Evolutionary conservation across 2,888 invertebrate genomes (phyloP), one percentile per base, ranked within the genome.

Genomic region (Leptinotarsa peninsularis): DNA sequence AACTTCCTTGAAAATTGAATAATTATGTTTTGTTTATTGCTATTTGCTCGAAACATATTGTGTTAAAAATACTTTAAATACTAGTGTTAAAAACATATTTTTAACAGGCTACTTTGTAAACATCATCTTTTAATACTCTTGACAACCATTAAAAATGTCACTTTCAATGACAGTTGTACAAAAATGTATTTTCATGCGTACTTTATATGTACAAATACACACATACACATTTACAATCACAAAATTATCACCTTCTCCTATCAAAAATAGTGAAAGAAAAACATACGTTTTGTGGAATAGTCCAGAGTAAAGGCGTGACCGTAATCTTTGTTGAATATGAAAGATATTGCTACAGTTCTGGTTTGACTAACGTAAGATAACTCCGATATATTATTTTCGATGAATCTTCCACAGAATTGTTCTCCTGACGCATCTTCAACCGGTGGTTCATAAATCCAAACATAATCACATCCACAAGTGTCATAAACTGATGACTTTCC

Each of bases 391-490:
- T 81, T 82, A 75, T 79, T 85, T 56, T 82, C 75, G 13, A 83
- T 71, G 71, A 84, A 84, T 49, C 86, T 85, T 10, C 92, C 92
- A 82, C 93, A 93, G 82, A 91, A 92, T 73, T 91, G 91, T 79
- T 91, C 90, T 0, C 91, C 91, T 2, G 92, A 91, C 15, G 90
- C 89, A 49, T 90, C 90, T 79, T 92, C 92, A 81, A 91, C 92
- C 0, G 92, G 91, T 4, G 92, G 92, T 83, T 93, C 93, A 70
- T 91, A 91, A 74, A 93, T 90, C 89, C 92, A 91, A 23, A 93
- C 90, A 81, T 92, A 91, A 83, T 93, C 93, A 81, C 93, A 93
- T 67, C 90, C 89, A 73, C 86, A 87, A 18, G 81, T 81, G 66
- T 83, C 83, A 27, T 82, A 83, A 56, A 84, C 80, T 3, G 78